Evolutionary conservation across 2,113 vertebrate genomes (phyloP), one percentile per base, ranked within the genome.

Genomic region (Percina caprodes): DNA sequence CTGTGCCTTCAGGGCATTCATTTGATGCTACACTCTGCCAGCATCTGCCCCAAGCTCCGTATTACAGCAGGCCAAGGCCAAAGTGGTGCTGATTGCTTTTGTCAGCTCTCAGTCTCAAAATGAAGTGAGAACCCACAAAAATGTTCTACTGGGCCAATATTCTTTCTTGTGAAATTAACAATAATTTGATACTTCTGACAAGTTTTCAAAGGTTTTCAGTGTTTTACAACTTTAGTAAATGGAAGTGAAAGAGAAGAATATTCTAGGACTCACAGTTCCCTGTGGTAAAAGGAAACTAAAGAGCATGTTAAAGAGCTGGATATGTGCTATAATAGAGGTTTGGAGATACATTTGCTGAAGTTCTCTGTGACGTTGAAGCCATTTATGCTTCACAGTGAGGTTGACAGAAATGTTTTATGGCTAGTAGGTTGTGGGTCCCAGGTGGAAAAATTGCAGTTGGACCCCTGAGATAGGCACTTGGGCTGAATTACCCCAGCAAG

Each of bases 381-480:
- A 1, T 14, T n/a, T 24, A 56, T 30, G 62, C 55, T 52, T 51
- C n/a, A 21, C 68, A 6, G n/a, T 72, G 72, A 80, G 51, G 79
- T 71, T 68, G n/a, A 26, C 33, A 68, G 69, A 21, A 89, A 79
- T 59, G 69, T 58, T 88, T 89, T 82, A 80, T 79, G 39, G 30
- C 56, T 24, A 39, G n/a, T 68, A 74, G 62, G 33, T 72, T 86
- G 79, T 77, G 79, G 72, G 77, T 80, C 73, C 61, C 59, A 45
- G 26, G 18, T 89, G 68, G 61, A 80, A 75, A 78, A 70, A 70
- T 70, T 65, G 42, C 59, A 80, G 54, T 48, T 33, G 51, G 62
- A 49, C 80, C 84, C 69, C 69, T 73, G 77, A 89, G 78, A 83
- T 33, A 72, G 52, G 66, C 73, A 55, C 73, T 80, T 83, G 80